Percentiles rank a stretch among this genome's conserved stretches.
These are phyloP conservation scores for Drosophila pachea DNA, from an alignment of 1,140 invertebrate species.

Conservation along the genomic window DNA sequence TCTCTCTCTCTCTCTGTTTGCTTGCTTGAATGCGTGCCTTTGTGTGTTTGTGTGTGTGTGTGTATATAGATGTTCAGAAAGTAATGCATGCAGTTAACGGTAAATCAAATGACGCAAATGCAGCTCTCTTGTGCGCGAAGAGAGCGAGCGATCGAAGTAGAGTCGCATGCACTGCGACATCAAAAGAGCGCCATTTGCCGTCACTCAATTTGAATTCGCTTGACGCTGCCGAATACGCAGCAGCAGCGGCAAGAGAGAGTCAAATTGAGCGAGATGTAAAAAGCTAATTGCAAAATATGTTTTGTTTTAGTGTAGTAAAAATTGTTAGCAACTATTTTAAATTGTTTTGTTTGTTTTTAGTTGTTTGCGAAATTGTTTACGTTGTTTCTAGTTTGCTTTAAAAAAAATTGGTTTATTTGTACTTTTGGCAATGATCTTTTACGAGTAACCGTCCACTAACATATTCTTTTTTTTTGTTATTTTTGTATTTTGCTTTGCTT, in stretches of 20 bases:
- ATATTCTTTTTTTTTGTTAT: slow-evolving; percentile 28
- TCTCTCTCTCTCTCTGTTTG: slow-evolving; percentile 6
- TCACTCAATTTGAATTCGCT: slow-evolving; percentile 56
- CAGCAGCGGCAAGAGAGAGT: slow-evolving; percentile 55
- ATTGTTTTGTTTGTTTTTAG: slow-evolving; percentile 34
- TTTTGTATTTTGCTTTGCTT: slow-evolving; percentile 15
- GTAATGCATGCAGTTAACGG: slow-evolving; percentile 20
- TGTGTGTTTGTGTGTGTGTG: slow-evolving; percentile 17
- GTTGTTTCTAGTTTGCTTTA: slow-evolving; percentile 66
- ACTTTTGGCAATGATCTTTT: slow-evolving; percentile 77
- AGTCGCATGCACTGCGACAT: slow-evolving; percentile 7
- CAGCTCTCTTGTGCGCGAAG: slow-evolving; percentile 19
- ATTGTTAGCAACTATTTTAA: slow-evolving; percentile 66
- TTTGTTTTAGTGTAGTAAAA: slow-evolving; percentile 53
- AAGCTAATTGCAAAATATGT: slow-evolving; percentile 30
- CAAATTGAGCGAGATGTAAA: slow-evolving; percentile 43
- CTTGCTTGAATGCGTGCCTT: slow-evolving; percentile 6
- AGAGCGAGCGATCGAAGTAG: not conserved
- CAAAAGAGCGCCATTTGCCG: slow-evolving; percentile 27
- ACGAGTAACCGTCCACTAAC: slow-evolving; percentile 48
- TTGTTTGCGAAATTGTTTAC: slow-evolving; percentile 70
- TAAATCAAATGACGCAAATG: slow-evolving; percentile 25
- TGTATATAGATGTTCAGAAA: not conserved
- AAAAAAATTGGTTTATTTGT: slow-evolving; percentile 76
- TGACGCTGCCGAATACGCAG: slow-evolving; percentile 44